These are phyloP conservation scores for Cairina moschata DNA, from an alignment of 2,113 vertebrate genomes.

Conservation along the genomic window DNA sequence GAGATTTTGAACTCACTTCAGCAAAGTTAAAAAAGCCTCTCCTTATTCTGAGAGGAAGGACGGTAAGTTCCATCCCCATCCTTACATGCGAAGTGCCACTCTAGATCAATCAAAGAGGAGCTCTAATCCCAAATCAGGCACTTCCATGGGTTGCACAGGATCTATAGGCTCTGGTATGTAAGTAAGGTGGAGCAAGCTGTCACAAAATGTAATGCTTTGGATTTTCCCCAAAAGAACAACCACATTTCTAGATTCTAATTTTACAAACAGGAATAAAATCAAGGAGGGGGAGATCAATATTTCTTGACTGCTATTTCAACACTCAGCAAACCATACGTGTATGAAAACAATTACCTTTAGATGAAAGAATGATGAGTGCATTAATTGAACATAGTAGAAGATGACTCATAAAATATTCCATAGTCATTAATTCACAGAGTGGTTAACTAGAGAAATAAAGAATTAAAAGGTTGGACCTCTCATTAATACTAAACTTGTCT, in stretches of 20 bases:
- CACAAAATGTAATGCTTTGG: background rate
- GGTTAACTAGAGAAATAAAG: conserved; percentile 24
- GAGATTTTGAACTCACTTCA: background rate
- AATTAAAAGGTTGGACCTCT: conserved; percentile 8
- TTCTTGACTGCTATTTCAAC: background rate
- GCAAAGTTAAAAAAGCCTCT: background rate
- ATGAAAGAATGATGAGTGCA: conserved; percentile 25
- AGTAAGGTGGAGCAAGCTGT: background rate
- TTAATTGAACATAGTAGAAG: background rate
- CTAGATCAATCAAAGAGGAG: background rate
- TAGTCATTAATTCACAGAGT: conserved; percentile 11
- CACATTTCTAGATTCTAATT: background rate
- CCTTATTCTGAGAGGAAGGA: background rate
- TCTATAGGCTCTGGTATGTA: rapidly evolving
- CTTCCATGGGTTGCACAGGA: background rate
- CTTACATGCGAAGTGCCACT: background rate
- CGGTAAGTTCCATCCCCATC: background rate
- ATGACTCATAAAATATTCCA: conserved; percentile 28
- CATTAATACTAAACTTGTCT: conserved; percentile 10
- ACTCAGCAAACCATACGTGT: background rate
- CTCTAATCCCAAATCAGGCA: background rate
- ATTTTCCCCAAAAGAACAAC: background rate
- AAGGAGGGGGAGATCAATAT: background rate
- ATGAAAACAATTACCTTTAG: conserved; percentile 50
- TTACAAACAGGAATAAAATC: background rate